phyloP scores from a whole-genome alignment of 53 echinoderm and acorn worm genomes.

The Patiria pectinifera region DNA sequence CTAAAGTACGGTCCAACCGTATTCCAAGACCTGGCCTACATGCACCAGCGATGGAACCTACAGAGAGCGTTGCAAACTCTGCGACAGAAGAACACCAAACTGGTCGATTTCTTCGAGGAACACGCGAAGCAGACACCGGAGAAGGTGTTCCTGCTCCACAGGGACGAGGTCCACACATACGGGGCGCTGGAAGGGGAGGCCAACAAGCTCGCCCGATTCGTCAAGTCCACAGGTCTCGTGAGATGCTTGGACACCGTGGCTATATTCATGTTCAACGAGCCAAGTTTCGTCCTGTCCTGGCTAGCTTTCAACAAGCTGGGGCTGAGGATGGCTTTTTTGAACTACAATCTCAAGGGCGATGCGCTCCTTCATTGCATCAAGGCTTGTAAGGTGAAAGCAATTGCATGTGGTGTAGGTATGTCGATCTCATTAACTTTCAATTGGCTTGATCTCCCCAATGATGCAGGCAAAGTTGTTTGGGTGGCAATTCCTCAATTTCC shows the following conservation, averaged over 20 bases:
- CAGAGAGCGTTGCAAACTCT: neutral
- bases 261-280: conserved; percentile 85
- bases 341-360: conserved; percentile 76
- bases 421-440: neutral
- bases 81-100: conserved; percentile 2
- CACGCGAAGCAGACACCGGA: conserved; percentile 42
- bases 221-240: conserved; percentile 55
- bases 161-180: conserved; percentile 76
- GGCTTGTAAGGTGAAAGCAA: conserved; percentile 72
- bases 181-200: conserved; percentile 74
- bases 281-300: conserved; percentile 75
- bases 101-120: conserved; percentile 71
- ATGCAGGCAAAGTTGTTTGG: neutral
- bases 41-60: neutral
- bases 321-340: conserved; percentile 74
- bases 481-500: no score
- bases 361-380: conserved; percentile 85
- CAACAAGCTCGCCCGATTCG: conserved; percentile 68
- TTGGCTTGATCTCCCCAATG: neutral
- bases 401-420: conserved; percentile 81
- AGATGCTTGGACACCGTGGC: conserved; percentile 72
- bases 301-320: conserved; percentile 85
- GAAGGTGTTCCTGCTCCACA: conserved; percentile 70
- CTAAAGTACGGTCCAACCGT: conserved; percentile 58
- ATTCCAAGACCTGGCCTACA: conserved; percentile 22